Evolutionary conservation across 2,797 vertebrate genomes (phyloP).

Genomic region (Characodon lateralis): DNA sequence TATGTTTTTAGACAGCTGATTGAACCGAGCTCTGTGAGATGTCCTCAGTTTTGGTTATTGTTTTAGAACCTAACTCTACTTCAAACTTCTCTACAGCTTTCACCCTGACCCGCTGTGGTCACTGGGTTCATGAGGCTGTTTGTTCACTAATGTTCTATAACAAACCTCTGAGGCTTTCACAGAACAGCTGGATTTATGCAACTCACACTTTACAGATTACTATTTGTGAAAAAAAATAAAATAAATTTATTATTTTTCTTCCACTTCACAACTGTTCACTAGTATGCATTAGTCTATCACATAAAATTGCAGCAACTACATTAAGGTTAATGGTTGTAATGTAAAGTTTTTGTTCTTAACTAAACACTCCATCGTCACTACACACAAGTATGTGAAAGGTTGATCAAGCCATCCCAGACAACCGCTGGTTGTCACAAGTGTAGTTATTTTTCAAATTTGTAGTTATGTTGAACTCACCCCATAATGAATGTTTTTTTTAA

Average conservation of each 20-base stretch:
- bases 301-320: background rate
- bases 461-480: background rate
- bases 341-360: no score
- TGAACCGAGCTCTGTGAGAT: background rate
- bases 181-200: background rate
- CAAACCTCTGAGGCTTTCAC: background rate
- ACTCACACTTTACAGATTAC: background rate
- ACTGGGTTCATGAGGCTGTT: background rate
- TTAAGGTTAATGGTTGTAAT: background rate
- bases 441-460: background rate
- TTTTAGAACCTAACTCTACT: no score
- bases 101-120: no score
- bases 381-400: background rate
- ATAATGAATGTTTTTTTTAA: background rate
- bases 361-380: background rate
- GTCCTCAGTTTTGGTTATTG: no score
- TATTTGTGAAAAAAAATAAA: background rate
- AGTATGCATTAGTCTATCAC: background rate
- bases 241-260: no score
- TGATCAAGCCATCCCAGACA: background rate
- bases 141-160: background rate
- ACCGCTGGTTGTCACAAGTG: background rate
- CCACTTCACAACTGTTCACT: background rate
- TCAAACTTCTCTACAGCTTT: no score
- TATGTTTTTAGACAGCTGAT: background rate